Evolutionary conservation across 2,113 vertebrate genomes (phyloP).

Genomic region (Proteles cristata): DNA sequence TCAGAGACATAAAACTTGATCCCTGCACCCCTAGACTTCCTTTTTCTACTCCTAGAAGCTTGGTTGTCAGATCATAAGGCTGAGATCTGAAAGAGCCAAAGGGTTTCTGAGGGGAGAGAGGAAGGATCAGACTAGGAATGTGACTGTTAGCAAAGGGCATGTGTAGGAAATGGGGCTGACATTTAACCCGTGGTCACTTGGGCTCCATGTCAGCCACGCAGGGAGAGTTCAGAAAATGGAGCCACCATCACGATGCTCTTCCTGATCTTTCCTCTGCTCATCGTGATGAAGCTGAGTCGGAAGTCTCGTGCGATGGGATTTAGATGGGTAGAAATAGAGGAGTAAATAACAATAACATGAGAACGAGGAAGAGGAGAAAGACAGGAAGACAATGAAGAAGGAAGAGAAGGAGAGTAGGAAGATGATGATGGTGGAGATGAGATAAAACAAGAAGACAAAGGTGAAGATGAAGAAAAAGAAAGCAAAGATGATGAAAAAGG

Average conservation of each 20-base stretch:
- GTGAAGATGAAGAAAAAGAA: background rate
- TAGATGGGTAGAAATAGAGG: background rate
- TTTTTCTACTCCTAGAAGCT: background rate
- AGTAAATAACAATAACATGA: background rate
- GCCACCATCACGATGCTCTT: background rate
- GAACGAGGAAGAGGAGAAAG: background rate
- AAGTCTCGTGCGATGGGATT: background rate
- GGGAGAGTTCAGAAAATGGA: background rate
- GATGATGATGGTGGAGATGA: background rate
- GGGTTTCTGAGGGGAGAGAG: background rate
- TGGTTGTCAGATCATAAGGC: background rate
- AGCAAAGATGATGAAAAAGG: background rate
- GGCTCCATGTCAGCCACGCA: background rate
- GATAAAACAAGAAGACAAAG: background rate
- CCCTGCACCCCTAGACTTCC: background rate
- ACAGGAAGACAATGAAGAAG: background rate
- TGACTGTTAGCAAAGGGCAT: background rate
- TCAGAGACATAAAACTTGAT: slow-evolving; percentile 41
- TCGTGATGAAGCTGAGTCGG: background rate
- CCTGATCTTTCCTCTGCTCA: background rate
- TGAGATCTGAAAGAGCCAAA: slow-evolving; percentile 1
- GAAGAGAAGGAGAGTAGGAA: background rate
- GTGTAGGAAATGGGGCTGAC: background rate
- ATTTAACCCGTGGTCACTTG: background rate
- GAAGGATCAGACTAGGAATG: background rate